These are phyloP conservation scores for Conopomorpha cramerella DNA, from an alignment of 1,140 invertebrate species.

Conservation along the genomic window DNA sequence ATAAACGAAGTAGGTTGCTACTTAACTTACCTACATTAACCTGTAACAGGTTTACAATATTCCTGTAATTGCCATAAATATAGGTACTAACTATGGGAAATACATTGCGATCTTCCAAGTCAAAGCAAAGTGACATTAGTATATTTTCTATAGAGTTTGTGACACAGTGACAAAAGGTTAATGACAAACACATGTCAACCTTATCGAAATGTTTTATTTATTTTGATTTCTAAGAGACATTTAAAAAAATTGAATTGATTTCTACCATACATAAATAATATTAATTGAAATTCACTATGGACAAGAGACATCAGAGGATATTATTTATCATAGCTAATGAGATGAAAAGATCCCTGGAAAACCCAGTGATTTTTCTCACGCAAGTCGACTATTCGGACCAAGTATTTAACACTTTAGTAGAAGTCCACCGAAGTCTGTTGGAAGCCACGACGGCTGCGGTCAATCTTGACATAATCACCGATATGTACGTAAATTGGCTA, in stretches of 20 bases:
- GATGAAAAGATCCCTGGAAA: slow-evolving; percentile 6
- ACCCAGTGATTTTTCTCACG: slow-evolving; percentile 10
- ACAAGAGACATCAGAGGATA: neutral
- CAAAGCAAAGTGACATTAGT: too few relatives aligned
- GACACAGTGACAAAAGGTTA: too few relatives aligned
- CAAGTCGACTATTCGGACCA: slow-evolving; percentile 7
- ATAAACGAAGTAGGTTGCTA: too few relatives aligned
- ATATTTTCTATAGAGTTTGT: too few relatives aligned
- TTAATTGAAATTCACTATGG: too few relatives aligned
- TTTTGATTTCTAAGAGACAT: neutral
- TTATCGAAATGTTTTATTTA: too few relatives aligned
- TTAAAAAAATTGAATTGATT: neutral
- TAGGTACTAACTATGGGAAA: too few relatives aligned
- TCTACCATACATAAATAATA: neutral
- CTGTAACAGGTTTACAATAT: too few relatives aligned
- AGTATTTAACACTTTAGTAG: slow-evolving; percentile 1
- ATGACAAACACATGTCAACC: too few relatives aligned
- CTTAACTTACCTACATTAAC: too few relatives aligned
- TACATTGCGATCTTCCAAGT: too few relatives aligned
- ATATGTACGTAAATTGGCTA: slow-evolving; percentile 6
- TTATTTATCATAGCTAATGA: slow-evolving; percentile 7
- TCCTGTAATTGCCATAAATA: too few relatives aligned
- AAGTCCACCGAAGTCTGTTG: slow-evolving; percentile 2
- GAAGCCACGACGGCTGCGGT: neutral
- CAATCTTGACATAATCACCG: slow-evolving; percentile 3